Evolutionary conservation across 1,140 invertebrate species (phyloP).

Genomic region (Idris sp.): DNA sequence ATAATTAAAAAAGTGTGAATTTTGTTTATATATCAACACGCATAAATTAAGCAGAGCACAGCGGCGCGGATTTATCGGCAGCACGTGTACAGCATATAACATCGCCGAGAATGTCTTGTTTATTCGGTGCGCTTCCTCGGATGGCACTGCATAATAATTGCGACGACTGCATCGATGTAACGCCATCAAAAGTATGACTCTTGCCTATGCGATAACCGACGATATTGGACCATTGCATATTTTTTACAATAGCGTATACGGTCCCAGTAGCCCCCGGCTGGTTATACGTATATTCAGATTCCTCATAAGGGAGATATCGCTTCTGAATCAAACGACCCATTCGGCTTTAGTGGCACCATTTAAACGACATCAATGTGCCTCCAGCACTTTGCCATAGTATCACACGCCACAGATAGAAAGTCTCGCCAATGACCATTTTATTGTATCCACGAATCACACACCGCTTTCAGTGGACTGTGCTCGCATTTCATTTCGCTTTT

Average conservation of each 20-base stretch:
- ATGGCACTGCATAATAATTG: conserved; percentile 60
- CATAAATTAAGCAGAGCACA: conserved; percentile 51
- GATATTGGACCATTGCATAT: conserved; percentile 72
- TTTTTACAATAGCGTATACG: conserved; percentile 68
- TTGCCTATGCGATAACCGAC: conserved; percentile 62
- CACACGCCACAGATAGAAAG: conserved; percentile 68
- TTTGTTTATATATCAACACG: conserved; percentile 32
- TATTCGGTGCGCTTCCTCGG: conserved; percentile 57
- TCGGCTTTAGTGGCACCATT: conserved; percentile 76
- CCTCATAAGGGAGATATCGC: conserved; percentile 77
- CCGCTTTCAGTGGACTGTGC: conserved; percentile 39
- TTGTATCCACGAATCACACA: conserved; percentile 55
- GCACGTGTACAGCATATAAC: conserved; percentile 45
- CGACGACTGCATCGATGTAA: conserved; percentile 44
- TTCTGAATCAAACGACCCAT: conserved; percentile 78
- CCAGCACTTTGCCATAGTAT: conserved; percentile 65
- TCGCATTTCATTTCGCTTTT: conserved; percentile 41
- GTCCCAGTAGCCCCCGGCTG: conserved; percentile 65
- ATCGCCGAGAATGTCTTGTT: conserved; percentile 49
- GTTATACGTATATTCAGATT: conserved; percentile 69
- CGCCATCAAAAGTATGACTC: conserved; percentile 50
- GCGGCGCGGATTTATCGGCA: conserved; percentile 35
- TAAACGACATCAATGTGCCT: conserved; percentile 74
- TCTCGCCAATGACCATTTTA: conserved; percentile 68
- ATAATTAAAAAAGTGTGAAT: conserved; percentile 55